Evolutionary conservation across 2,888 invertebrate species (phyloP), one percentile per base, ranked within the genome.

Genomic region (Sarcophaga carnaria): DNA sequence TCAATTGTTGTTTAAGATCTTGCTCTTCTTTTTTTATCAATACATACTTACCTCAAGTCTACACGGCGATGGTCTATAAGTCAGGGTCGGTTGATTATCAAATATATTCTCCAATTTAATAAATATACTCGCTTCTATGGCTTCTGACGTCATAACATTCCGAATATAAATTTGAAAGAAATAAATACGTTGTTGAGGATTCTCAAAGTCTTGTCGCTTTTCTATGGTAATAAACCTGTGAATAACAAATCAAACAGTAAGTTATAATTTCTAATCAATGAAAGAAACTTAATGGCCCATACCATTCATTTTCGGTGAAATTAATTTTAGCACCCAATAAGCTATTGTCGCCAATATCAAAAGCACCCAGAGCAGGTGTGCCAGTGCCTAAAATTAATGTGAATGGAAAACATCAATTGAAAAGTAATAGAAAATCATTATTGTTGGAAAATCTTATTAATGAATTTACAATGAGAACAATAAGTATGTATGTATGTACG

Each of bases 191-290:
- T 94, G 94, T 4, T 90, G 90, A 0, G 93, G 92, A 2, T 93
- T 94, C 89, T 95, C 95, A 90, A 92, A 95, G 90, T 95, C 95
- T 90, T 95, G 95, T 81, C 94, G 94, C 89, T 85, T 90, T 59
- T 90, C 91, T 27, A 93, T 89, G 45, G 85, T 86, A 59, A 93
- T 88, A 63, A 87, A 82, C 91, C 92, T 92, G 71, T 69, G 12
- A 4, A 47, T 20, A 45, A n/a, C 11, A 49, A 70, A 17, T 14
- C n/a, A 54, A 54, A 17, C 8, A 67, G 37, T 22, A 67, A 37
- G 4, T 22, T n/a, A 27, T 4, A 20, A n/a, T 22, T 49, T 54
- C n/a, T 17, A 14, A 64, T 70, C 12, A 20, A 59, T 17, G 47
- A 49, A 8, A 12, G 8, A 49, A 67, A 8, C 20, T 27, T 20